Conservation (phyloP, 2,797 vertebrate species). For the Mormyrops attenuatus region DNA sequence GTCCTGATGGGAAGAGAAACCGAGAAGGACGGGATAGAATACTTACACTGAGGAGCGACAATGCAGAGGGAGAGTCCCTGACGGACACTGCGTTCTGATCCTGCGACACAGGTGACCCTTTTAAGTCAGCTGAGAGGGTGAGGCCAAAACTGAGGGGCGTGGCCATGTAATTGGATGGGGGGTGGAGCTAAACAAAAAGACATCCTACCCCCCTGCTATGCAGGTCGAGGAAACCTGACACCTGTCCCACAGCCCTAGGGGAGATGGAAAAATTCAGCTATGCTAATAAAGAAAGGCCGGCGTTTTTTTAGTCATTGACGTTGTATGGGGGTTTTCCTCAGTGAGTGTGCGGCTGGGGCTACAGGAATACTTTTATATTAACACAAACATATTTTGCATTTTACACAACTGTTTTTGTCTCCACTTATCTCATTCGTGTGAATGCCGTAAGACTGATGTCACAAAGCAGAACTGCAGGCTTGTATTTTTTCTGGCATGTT, state of each 20-base stretch:
- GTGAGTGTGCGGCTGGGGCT: neutral
- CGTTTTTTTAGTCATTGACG: neutral
- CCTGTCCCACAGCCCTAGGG: constrained; percentile 16
- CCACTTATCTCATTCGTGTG: neutral
- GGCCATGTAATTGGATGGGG: constrained; percentile 21
- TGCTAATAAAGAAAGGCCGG: constrained; percentile 10
- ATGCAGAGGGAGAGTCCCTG: constrained; percentile 22
- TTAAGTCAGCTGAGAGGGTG: constrained; percentile 50
- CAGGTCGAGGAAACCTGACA: constrained; percentile 42
- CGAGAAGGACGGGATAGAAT: neutral
- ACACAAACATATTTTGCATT: neutral
- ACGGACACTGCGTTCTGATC: constrained; percentile 29
- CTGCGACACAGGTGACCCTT: constrained; percentile 41
- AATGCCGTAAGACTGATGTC: neutral
- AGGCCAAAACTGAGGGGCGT: constrained; percentile 36
- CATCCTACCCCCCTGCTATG: constrained; percentile 23
- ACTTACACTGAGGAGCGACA: constrained; percentile 43
- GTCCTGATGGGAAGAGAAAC: neutral
- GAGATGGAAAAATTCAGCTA: constrained; percentile 56
- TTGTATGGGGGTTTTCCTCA: neutral
- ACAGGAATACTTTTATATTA: neutral
- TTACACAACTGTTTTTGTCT: neutral
- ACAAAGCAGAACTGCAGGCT: neutral
- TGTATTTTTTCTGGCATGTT: neutral
- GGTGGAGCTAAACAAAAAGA: constrained; percentile 26